These are phyloP conservation scores for Oryzias melastigma DNA, from an alignment of 2,113 vertebrate species.

Conservation along the genomic window DNA sequence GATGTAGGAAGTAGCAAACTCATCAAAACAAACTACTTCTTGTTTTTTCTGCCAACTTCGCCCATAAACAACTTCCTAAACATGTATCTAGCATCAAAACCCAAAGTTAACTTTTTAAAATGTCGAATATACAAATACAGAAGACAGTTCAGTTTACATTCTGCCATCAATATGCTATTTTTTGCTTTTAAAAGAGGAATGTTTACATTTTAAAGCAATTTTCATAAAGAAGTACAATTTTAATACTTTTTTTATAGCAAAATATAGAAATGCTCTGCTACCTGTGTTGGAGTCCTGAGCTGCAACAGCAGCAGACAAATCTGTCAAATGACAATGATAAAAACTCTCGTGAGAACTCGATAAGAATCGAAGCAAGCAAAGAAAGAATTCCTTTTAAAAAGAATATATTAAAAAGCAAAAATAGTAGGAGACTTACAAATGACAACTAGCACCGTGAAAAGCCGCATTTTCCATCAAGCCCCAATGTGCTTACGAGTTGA, in stretches of 20 bases:
- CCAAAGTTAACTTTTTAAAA: neutral
- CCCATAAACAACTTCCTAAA: conserved; percentile 40
- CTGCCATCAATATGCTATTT: neutral
- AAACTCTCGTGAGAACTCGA: neutral
- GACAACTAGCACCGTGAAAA: conserved; percentile 32
- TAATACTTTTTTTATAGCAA: too few species aligned
- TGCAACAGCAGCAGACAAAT: conserved; percentile 32
- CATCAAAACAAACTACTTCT: conserved; percentile 38
- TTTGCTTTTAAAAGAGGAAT: neutral
- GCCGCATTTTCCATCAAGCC: conserved; percentile 57
- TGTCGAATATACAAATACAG: too few species aligned
- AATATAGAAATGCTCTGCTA: conserved; percentile 4
- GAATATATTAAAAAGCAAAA: neutral
- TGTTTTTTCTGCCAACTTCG: conserved; percentile 40
- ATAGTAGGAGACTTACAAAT: conserved; percentile 51
- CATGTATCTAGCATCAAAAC: neutral
- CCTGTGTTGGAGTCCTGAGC: neutral
- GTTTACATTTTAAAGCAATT: neutral
- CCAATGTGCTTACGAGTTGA: conserved; percentile 19
- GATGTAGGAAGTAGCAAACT: conserved; percentile 23
- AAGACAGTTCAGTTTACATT: neutral
- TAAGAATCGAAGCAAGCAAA: neutral
- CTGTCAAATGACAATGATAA: conserved; percentile 34
- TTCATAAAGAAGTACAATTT: too few species aligned
- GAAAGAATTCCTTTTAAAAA: neutral